phyloP scores from a whole-genome alignment of 2,113 vertebrate species.

The Propithecus coquereli region DNA sequence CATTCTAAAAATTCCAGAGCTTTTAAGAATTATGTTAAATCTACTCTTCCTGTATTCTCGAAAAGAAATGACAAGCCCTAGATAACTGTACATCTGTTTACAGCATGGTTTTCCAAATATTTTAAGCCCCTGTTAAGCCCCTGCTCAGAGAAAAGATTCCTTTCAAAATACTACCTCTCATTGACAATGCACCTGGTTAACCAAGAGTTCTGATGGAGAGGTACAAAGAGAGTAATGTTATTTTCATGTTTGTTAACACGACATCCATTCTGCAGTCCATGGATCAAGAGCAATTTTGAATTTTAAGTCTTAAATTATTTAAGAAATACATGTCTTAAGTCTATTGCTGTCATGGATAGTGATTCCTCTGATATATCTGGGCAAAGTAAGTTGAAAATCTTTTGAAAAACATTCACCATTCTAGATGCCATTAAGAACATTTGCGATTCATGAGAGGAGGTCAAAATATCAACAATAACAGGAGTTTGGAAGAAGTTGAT shows the following conservation, averaged over 20 bases:
- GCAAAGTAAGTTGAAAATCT: background rate
- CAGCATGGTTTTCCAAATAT: background rate
- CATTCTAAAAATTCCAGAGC: background rate
- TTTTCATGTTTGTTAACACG: background rate
- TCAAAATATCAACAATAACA: background rate
- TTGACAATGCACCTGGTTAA: background rate
- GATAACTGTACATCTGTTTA: background rate
- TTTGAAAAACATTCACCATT: background rate
- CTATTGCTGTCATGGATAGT: background rate
- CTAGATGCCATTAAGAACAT: background rate
- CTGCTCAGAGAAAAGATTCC: background rate
- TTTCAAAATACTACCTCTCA: background rate
- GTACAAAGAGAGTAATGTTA: background rate
- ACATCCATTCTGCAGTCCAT: background rate
- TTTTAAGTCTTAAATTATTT: background rate
- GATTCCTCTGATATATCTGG: background rate
- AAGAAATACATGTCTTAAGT: background rate
- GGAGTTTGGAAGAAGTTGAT: background rate
- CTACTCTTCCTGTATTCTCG: background rate
- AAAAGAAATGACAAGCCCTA: background rate
- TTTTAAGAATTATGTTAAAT: background rate
- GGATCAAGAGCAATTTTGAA: background rate
- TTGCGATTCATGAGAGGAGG: background rate
- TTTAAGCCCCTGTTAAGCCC: background rate
- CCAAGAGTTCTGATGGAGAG: background rate